Evolutionary conservation across 2,113 vertebrate species (phyloP), one percentile per base, ranked within the genome.

Genomic region (Mirza zaza): DNA sequence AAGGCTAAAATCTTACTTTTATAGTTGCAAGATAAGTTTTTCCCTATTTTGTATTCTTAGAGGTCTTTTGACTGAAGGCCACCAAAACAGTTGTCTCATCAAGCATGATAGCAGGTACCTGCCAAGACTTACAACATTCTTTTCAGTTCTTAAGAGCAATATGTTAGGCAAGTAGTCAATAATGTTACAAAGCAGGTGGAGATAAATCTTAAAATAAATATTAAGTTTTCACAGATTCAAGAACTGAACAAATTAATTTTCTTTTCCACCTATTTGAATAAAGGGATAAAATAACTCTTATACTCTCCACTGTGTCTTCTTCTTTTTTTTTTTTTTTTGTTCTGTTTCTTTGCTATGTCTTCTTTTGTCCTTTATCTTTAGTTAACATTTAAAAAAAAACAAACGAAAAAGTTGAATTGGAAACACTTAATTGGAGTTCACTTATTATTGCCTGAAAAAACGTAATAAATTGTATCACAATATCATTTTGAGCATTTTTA

Each of bases 1-100:
- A 87, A 61, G 81, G 20, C 61, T 79, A 94, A 94, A 93, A 92
- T 95, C 1, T 39, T 1, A 8, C 86, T 95, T 85, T 96, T 94
- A 42, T 85, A 29, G 34, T 23, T 81, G 17, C n/a, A 50, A 95
- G 91, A 95, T 50, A 92, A 13, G 25, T 71, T 45, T 77, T 94
- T 65, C 34, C 17, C 10, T 67, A 87, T 2, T 34, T 91, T 90
- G 15, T 2, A 2, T 45, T 96, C 86, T 96, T 93, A 97, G 97
- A 91, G 50, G 20, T 95, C 73, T 93, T 10, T 73, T 96, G 36
- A 96, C 18, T 96, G 34, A 96, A 96, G 23, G n/a, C 2, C 0
- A 48, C n/a, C 25, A 68, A 84, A 76, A 65, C 18, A 87, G 1
- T 76, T 90, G 21, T 95, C 68, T 94, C 83, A 93, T 96, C 45